A percentile compares a stretch with the other conserved stretches of the same genome.
phyloP scores from a whole-genome alignment of 2,888 invertebrate species.

The Phasia obesa region DNA sequence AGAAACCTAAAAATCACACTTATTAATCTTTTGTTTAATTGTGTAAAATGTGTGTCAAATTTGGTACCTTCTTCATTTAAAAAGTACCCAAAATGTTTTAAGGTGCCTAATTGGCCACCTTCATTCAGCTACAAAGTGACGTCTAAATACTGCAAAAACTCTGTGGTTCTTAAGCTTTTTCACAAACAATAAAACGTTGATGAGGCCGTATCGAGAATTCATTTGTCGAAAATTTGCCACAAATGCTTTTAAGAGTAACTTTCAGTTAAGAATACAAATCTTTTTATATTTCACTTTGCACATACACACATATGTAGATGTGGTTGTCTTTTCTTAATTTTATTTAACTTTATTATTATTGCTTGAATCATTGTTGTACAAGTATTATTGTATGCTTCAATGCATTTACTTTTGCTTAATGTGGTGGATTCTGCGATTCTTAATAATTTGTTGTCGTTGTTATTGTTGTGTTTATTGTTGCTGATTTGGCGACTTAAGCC shows the following conservation, averaged over 20 bases:
- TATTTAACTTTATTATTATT: conserved; percentile 54
- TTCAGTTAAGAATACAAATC: conserved; percentile 50
- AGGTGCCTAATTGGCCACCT: conserved; percentile 33
- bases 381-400: conserved; percentile 61
- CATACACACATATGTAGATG: neutral
- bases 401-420: conserved; percentile 66
- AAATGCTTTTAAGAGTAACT: conserved; percentile 66
- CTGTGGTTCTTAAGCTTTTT: conserved; percentile 25
- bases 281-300: conserved; percentile 38
- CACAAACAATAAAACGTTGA: conserved; percentile 63
- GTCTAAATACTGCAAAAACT: conserved; percentile 7
- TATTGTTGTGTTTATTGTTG: conserved; percentile 15
- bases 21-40: too few relatives aligned
- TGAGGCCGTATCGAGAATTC: conserved; percentile 65
- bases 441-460: conserved; percentile 60
- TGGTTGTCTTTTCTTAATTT: conserved; percentile 49
- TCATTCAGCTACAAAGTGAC: conserved; percentile 8
- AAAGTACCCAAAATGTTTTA: conserved; percentile 2
- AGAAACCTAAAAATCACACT: too few relatives aligned
- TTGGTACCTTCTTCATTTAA: neutral
- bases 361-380: conserved; percentile 66
- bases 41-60: neutral
- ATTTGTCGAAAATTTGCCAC: conserved; percentile 71
- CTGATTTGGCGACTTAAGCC: conserved; percentile 54
- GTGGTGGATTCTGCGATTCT: conserved; percentile 63